These are phyloP conservation scores for Camelus dromedarius DNA, from an alignment of 2,113 vertebrate species.

Conservation along the genomic window DNA sequence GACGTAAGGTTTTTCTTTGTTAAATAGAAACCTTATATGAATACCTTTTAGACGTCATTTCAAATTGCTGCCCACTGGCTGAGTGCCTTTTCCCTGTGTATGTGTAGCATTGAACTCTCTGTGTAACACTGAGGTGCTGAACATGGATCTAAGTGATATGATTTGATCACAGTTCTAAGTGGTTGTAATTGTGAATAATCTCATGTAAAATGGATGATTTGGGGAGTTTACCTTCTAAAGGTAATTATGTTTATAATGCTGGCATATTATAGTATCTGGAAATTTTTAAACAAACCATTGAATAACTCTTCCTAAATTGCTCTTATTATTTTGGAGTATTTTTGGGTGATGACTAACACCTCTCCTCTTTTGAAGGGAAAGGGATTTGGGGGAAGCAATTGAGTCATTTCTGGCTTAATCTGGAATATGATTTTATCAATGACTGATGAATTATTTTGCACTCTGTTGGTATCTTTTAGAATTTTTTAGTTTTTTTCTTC, in stretches of 20 bases:
- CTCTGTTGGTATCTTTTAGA: neutral
- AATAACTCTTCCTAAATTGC: neutral
- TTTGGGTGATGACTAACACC: neutral
- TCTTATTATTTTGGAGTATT: constrained; percentile 37
- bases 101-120: neutral
- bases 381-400: neutral
- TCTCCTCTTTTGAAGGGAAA: neutral
- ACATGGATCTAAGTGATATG: neutral
- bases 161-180: neutral
- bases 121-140: neutral
- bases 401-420: neutral
- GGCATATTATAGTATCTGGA: neutral
- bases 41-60: neutral
- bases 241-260: neutral
- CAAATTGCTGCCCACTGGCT: neutral
- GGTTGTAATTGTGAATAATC: neutral
- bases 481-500: neutral
- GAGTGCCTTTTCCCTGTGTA: neutral
- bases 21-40: neutral
- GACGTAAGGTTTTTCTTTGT: neutral
- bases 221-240: constrained; percentile 1
- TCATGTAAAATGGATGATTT: neutral
- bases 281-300: neutral
- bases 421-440: constrained; percentile 43
- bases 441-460: neutral